These are phyloP conservation scores for Cephalopholis sonnerati DNA, from an alignment of 2,113 vertebrate genomes.

Conservation along the genomic window DNA sequence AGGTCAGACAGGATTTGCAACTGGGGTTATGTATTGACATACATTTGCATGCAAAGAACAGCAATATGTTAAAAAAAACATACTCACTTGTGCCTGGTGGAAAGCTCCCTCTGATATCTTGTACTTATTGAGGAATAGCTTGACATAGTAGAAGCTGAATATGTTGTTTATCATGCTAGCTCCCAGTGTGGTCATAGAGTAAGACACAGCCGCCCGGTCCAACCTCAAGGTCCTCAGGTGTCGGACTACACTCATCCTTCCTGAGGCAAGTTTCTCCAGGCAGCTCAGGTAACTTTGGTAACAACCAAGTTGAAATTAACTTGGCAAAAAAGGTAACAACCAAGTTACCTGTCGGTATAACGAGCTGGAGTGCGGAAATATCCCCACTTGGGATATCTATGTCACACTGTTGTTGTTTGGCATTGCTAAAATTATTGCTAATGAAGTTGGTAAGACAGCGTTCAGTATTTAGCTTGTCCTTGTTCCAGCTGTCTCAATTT, in stretches of 20 bases:
- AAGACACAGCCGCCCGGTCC: conserved; percentile 86
- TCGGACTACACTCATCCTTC: conserved; percentile 65
- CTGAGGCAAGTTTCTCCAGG: conserved; percentile 35
- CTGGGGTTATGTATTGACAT: not conserved
- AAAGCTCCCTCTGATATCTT: conserved; percentile 90
- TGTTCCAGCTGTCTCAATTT: not conserved
- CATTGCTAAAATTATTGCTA: conserved; percentile 14
- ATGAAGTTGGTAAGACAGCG: not conserved
- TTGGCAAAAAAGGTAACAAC: not conserved
- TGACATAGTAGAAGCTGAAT: conserved; percentile 95
- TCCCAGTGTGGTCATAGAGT: conserved; percentile 91
- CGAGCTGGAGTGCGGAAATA: not conserved
- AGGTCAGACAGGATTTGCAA: too few relatives aligned
- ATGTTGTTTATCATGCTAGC: conserved; percentile 92
- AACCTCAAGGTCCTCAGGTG: conserved; percentile 65
- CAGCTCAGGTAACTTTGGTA: not conserved
- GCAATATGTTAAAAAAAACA: not conserved
- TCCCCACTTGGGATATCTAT: not conserved
- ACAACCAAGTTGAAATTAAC: not conserved
- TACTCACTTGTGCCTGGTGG: conserved; percentile 89
- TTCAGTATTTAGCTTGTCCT: not conserved
- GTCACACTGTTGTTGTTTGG: not conserved
- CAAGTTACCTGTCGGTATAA: not conserved
- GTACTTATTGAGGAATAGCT: conserved; percentile 91
- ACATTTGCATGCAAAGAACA: not conserved